phyloP scores from a whole-genome alignment of 2,888 invertebrate genomes.

The Gastrophysa polygoni region DNA sequence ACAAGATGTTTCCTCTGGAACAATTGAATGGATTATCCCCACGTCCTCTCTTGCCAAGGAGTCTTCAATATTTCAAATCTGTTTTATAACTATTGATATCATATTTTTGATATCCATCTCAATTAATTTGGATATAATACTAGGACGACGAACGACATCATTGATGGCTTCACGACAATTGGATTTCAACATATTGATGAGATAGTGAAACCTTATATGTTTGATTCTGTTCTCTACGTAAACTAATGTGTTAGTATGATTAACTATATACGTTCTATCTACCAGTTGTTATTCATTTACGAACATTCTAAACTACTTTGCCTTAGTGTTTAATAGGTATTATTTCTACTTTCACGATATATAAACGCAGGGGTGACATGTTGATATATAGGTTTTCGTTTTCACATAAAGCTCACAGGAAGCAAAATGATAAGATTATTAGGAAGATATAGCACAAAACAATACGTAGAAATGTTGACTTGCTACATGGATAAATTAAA shows the following conservation, averaged over 20 bases:
- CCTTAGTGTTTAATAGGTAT: conserved; percentile 8
- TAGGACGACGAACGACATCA: no score
- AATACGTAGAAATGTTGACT: no score
- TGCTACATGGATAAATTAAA: no score
- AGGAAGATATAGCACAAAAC: neutral
- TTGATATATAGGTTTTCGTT: conserved; percentile 46
- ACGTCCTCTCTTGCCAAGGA: no score
- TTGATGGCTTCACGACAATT: no score
- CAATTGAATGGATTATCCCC: no score
- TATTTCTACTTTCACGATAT: neutral
- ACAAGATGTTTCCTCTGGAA: no score
- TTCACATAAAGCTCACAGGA: conserved; percentile 26
- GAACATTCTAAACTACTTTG: neutral
- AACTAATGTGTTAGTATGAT: neutral
- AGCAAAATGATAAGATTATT: conserved; percentile 11
- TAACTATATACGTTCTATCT: conserved; percentile 1
- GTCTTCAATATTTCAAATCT: no score
- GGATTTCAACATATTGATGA: neutral
- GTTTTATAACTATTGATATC: no score
- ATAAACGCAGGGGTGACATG: conserved; percentile 52
- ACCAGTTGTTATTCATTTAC: neutral
- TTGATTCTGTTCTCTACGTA: neutral
- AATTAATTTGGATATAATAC: no score
- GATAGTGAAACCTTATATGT: neutral
- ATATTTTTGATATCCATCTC: no score